A percentile compares a stretch with the other conserved stretches of the same genome.
Conservation (phyloP, 2,797 vertebrate genomes). For the Onychomys leucogaster region DNA sequence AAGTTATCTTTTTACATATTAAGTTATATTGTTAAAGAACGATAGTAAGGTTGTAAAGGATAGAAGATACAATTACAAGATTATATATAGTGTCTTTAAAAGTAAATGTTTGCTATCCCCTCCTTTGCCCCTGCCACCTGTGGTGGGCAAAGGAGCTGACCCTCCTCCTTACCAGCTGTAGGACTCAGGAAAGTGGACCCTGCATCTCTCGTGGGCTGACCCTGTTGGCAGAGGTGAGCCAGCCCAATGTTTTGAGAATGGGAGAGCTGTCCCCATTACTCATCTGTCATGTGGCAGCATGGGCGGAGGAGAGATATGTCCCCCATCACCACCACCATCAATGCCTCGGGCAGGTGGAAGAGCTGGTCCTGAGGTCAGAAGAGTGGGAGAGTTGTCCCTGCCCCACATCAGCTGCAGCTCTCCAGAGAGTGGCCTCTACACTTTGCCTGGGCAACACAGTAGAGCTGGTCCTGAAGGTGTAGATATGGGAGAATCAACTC, state of each 20-base stretch:
- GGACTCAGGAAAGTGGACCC: not conserved
- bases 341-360: not conserved
- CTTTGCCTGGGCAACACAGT: not conserved
- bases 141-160: not conserved
- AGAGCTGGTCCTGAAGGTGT: not conserved
- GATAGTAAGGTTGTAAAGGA: not conserved
- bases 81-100: not conserved
- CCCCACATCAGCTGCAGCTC: too few species aligned
- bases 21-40: not conserved
- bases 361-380: not conserved
- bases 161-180: not conserved
- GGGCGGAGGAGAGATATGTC: not conserved
- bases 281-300: not conserved
- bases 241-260: not conserved
- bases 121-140: not conserved
- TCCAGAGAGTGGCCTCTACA: not conserved
- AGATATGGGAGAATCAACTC: too few species aligned
- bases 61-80: not conserved
- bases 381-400: too few species aligned
- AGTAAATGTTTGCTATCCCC: not conserved
- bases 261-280: not conserved
- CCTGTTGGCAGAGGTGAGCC: not conserved
- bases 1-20: conserved; percentile 48
- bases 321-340: not conserved
- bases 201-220: not conserved